Evolutionary conservation across 2,888 invertebrate species (phyloP).

Genomic region (Hydrotaea diabolus): DNA sequence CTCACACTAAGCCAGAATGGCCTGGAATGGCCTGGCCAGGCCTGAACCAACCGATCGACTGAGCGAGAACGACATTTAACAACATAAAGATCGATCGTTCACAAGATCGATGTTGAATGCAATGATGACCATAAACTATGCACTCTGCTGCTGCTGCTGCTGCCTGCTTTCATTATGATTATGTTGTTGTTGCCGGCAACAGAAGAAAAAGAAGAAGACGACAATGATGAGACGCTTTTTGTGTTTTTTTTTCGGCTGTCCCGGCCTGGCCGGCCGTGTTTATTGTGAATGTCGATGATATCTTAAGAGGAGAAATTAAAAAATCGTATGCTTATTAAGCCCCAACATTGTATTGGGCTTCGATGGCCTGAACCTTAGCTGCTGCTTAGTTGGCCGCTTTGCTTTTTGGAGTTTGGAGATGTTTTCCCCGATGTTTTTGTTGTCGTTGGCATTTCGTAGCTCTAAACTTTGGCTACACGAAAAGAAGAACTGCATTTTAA

Average conservation of each 20-base stretch:
- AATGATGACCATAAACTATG: conserved; percentile 56
- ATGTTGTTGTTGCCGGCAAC: conserved; percentile 3
- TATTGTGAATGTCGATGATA: conserved; percentile 58
- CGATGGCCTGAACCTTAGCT: conserved; percentile 26
- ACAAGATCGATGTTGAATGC: conserved; percentile 55
- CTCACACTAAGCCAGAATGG: conserved; percentile 32
- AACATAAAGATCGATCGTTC: conserved; percentile 63
- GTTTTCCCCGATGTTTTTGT: conserved; percentile 11
- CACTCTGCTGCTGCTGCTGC: no score
- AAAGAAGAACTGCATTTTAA: conserved; percentile 63
- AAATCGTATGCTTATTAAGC: conserved; percentile 60
- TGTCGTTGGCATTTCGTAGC: conserved; percentile 46
- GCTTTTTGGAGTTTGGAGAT: conserved; percentile 33
- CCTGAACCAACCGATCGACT: background rate
- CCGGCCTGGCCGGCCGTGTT: no score
- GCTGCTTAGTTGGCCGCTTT: conserved; percentile 42
- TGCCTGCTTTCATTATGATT: conserved; percentile 31
- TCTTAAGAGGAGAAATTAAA: conserved; percentile 63
- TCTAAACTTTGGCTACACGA: conserved; percentile 31
- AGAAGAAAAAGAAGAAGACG: conserved; percentile 34
- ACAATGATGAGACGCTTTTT: conserved; percentile 42
- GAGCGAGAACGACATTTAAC: conserved; percentile 58
- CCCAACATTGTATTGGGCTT: conserved; percentile 51
- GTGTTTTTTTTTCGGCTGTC: conserved; percentile 48
- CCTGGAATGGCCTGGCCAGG: no score